Percentiles rank a stretch among this genome's conserved stretches.
These are phyloP conservation scores for Protonemura montana DNA, from an alignment of 2,888 invertebrate species.

Conservation along the genomic window DNA sequence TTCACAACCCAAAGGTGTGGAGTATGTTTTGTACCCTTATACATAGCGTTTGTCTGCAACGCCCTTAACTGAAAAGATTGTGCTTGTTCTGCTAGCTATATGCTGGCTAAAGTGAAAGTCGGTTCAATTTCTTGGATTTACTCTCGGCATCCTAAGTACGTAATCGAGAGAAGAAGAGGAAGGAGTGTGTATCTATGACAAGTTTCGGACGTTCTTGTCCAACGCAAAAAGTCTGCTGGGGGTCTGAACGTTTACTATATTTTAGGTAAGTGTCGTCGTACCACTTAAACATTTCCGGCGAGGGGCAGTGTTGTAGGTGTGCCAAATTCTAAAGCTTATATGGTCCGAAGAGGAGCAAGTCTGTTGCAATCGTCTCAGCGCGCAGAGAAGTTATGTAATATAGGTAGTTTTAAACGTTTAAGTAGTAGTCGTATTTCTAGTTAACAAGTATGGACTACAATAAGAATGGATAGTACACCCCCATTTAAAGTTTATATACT, in stretches of 20 bases:
- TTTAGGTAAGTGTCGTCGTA: neutral
- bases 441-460: constrained; percentile 40
- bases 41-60: no score
- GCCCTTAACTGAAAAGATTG: constrained; percentile 42
- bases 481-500: constrained; percentile 36
- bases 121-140: neutral
- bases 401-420: constrained; percentile 25
- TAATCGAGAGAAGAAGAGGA: neutral
- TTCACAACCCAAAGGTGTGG: no score
- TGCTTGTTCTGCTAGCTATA: constrained; percentile 35
- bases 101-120: constrained; percentile 33
- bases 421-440: constrained; percentile 17
- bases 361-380: neutral
- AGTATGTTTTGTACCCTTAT: no score
- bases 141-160: neutral
- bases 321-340: constrained; percentile 27
- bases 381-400: constrained; percentile 12
- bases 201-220: neutral
- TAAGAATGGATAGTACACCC: constrained; percentile 40
- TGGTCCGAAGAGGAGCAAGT: constrained; percentile 8
- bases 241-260: neutral
- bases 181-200: neutral
- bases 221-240: neutral
- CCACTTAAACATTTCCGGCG: neutral
- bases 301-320: neutral